phyloP scores from a whole-genome alignment of 1,140 invertebrate genomes.

The Stegodyphus dumicola region DNA sequence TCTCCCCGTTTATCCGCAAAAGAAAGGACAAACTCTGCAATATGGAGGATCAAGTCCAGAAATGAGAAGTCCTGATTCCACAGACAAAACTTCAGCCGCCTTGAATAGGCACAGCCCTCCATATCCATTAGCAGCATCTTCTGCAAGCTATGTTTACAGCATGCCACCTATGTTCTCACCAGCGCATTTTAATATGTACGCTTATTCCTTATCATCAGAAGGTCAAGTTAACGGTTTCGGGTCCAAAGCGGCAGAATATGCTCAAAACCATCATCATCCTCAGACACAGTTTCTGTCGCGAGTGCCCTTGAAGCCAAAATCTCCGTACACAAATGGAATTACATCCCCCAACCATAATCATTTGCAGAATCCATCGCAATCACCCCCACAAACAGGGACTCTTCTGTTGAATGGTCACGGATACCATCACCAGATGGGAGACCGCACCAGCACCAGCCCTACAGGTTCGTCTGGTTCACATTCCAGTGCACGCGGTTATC shows the following conservation, averaged over 20 bases:
- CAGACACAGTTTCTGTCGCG: conserved; percentile 15
- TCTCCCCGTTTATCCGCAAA: background rate
- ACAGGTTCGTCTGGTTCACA: conserved; percentile 22
- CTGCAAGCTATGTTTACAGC: conserved; percentile 62
- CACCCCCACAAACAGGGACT: conserved; percentile 11
- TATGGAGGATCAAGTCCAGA: conserved; percentile 66
- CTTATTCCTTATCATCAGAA: conserved; percentile 45
- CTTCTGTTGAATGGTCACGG: conserved; percentile 11
- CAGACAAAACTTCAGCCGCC: conserved; percentile 66
- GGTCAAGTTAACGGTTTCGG: conserved; percentile 27
- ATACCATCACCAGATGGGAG: conserved; percentile 14
- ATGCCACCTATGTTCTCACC: conserved; percentile 65
- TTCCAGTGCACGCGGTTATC: conserved; percentile 80
- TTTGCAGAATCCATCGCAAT: conserved; percentile 24
- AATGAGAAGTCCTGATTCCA: conserved; percentile 82
- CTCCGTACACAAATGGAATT: conserved; percentile 13
- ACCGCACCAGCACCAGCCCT: conserved; percentile 8
- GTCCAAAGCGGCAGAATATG: conserved; percentile 20
- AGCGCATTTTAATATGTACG: conserved; percentile 65
- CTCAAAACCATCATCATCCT: conserved; percentile 43
- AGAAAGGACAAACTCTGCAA: conserved; percentile 75
- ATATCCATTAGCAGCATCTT: conserved; percentile 42
- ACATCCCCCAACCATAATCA: conserved; percentile 47
- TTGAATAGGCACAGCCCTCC: conserved; percentile 23
- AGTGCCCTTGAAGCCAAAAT: conserved; percentile 41